phyloP scores from a whole-genome alignment of 2,888 invertebrate genomes.

The Campopleginae sp. region DNA sequence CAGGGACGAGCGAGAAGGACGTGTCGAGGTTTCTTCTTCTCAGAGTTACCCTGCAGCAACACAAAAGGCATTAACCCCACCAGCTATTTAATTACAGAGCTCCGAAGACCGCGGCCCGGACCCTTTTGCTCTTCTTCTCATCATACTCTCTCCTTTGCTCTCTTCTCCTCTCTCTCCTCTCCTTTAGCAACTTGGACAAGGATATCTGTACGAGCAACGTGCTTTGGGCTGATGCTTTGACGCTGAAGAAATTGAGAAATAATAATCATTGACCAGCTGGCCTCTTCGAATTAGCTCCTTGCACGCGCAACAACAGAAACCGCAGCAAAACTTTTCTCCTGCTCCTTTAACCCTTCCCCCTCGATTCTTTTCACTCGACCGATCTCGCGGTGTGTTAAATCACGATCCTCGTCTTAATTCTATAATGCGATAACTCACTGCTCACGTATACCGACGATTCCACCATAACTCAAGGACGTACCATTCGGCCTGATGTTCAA shows the following conservation, averaged over 20 bases:
- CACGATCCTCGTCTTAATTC: conserved; percentile 61
- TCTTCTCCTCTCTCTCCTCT: neutral
- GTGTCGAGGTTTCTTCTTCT: conserved; percentile 66
- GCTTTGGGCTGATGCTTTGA: conserved; percentile 65
- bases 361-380: conserved; percentile 64
- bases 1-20: conserved; percentile 54
- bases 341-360: conserved; percentile 40
- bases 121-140: conserved; percentile 62
- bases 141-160: conserved; percentile 26
- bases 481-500: conserved; percentile 21
- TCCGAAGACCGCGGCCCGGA: conserved; percentile 64
- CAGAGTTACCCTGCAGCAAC: conserved; percentile 67
- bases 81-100: conserved; percentile 78
- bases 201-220: conserved; percentile 37
- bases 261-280: conserved; percentile 77
- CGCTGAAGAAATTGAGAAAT: conserved; percentile 78
- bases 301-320: conserved; percentile 62
- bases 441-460: conserved; percentile 31
- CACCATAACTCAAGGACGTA: conserved; percentile 40
- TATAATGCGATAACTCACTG: conserved; percentile 59
- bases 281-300: conserved; percentile 67
- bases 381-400: conserved; percentile 57
- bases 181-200: conserved; percentile 37
- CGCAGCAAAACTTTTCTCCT: conserved; percentile 51
- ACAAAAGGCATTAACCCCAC: conserved; percentile 77